Conservation (phyloP, 2,113 vertebrate genomes). For the Ochotona curzoniae region DNA sequence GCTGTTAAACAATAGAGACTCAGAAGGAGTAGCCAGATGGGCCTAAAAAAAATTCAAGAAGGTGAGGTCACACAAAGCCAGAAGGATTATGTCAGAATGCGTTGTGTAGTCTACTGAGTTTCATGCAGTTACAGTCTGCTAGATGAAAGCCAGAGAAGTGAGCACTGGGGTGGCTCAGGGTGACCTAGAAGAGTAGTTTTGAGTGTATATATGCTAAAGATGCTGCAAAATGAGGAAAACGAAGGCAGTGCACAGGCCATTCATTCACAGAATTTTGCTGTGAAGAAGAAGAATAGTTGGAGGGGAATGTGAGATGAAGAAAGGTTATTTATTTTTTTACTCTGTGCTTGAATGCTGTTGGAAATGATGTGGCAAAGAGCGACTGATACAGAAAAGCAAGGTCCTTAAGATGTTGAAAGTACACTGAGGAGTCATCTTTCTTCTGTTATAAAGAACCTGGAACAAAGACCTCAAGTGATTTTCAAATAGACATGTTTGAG, state of each 20-base stretch:
- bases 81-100: not conserved
- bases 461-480: conserved; percentile 8
- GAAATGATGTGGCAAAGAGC: not conserved
- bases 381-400: not conserved
- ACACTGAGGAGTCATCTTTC: not conserved
- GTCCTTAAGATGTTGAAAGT: not conserved
- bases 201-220: not conserved
- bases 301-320: not conserved
- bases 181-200: not conserved
- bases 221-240: not conserved
- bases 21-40: not conserved
- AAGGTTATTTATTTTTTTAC: not conserved
- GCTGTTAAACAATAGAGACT: not conserved
- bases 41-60: conserved; percentile 11
- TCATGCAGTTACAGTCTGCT: not conserved
- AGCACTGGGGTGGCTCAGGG: not conserved
- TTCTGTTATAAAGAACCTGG: not conserved
- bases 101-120: not conserved
- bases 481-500: not conserved
- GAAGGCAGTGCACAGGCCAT: not conserved
- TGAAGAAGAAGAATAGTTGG: not conserved
- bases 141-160: not conserved
- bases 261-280: conserved; percentile 14
- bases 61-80: not conserved
- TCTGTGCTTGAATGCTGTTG: not conserved